Conservation (phyloP, 2,888 invertebrate species). For the Siphonodentalium dalli region DNA sequence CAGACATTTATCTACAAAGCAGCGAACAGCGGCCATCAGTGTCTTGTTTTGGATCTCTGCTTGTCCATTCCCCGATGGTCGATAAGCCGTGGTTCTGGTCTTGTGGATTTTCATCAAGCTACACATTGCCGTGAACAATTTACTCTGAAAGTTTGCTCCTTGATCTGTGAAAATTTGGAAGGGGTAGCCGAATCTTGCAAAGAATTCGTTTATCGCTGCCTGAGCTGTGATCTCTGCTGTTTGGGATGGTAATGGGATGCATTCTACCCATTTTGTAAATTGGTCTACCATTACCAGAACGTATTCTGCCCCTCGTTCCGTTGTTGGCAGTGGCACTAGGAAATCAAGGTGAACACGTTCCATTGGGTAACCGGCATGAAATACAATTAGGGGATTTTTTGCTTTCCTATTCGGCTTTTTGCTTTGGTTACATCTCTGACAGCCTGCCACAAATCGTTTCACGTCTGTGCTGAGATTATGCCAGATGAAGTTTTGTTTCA, state of each 20-base stretch:
- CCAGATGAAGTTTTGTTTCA: constrained; percentile 8
- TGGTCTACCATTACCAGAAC: constrained; percentile 15
- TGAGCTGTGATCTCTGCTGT: no score
- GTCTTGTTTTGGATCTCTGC: constrained; percentile 6
- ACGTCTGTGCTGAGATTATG: no score
- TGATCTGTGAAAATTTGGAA: constrained; percentile 11
- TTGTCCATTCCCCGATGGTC: constrained; percentile 13
- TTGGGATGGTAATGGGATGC: neutral
- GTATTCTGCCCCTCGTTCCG: constrained; percentile 10
- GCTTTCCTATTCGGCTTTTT: constrained; percentile 1
- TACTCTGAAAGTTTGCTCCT: constrained; percentile 16
- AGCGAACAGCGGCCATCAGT: constrained; percentile 8
- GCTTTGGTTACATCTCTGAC: neutral
- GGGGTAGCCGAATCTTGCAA: constrained; percentile 7
- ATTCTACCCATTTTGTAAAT: constrained; percentile 9
- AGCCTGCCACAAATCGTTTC: neutral
- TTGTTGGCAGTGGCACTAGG: constrained; percentile 14
- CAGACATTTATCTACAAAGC: constrained; percentile 7
- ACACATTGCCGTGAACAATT: constrained; percentile 5
- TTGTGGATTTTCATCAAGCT: constrained; percentile 10
- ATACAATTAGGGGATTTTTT: constrained; percentile 67
- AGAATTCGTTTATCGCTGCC: constrained; percentile 8
- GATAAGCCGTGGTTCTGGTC: constrained; percentile 11
- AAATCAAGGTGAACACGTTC: constrained; percentile 19
- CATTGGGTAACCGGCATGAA: constrained; percentile 76